Base-by-base conservation (phyloP, 2,888 invertebrate genomes). In the Drosophila fulvimacula region DNA sequence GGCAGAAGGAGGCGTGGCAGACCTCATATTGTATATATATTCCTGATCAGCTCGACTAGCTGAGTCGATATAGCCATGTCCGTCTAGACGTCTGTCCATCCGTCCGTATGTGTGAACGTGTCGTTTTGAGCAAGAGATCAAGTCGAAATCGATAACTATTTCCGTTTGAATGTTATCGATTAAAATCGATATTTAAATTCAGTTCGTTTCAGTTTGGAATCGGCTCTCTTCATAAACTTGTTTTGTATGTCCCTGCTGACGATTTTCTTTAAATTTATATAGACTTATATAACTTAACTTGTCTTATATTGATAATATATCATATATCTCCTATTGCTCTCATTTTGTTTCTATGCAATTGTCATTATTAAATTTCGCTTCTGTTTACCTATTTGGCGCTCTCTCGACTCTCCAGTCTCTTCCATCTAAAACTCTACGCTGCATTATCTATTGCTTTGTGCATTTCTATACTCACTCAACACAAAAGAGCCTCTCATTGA, bases 371-470 rank as follows among this genome's bases (percentile, higher is more conserved):
- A 36, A 44, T 17, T 62, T 7, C 10, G 21, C 10, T 17, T 62
- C 15, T 17, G 32, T 59, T 30, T 39, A 6, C 19, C 30, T 17
- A 15, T 13, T 41, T 5, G 1, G 5, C 32, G 17, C 46, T 17
- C 46, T 46, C 17, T 32, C 24, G n/a, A 3, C 32, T 11, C 32
- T 5, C 7, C 53, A 11, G 10, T 13, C 34, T 36, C 11, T 10
- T 17, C 24, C 46, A 30, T 6, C 32, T n/a, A 3, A 15, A 3
- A 21, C 39, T 36, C 30, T 44, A 52, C 30, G 41, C 34, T n/a
- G 15, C 39, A 46, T 55, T 38, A 27, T 55, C 46, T 30, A 19
- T 60, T 57, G 49, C 74, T 78, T 78, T 75, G 79, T 48, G 67
- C 55, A 44, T 24, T 51, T 51, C 44, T 58, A 44, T 44, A 38